Evolutionary conservation across 1,140 invertebrate species (phyloP), one percentile per base, ranked within the genome.

Genomic region (Meloidogyne chitwoodi): DNA sequence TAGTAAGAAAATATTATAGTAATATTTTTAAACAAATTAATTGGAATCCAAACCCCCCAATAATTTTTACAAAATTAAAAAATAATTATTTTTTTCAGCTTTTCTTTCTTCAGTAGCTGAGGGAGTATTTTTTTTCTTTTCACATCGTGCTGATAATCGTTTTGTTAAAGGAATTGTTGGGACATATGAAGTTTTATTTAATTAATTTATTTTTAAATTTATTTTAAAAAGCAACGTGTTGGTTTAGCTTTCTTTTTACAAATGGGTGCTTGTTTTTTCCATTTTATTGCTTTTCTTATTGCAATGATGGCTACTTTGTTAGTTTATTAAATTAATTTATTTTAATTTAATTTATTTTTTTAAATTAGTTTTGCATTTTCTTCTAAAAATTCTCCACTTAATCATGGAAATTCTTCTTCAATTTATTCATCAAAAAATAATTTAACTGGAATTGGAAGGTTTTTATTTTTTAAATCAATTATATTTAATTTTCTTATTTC

Each of bases 101-200:
- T 83, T 86, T 16, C 67, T 86, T 31, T 87, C 85, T 14, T 81
- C 81, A 1, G 75, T 87, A 12, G 85, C 86, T 26, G 85, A 79
- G 61, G 85, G 83, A 16, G 66, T 87, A 19, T 86, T 86, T 83
- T 86, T 86, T 80, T 87, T 86, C 77, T 87, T 78, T 65, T 84
- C 84, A 11, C 85, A 86, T 77, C 80, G 85, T 31, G 85, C 86
- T 16, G 85, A 86, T 70, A 86, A 86, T 64, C 78, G 85, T 62
- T 86, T 86, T 67, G 86, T 86, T 78, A 86, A 86, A 65, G 85
- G 85, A 77, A 87, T 86, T 77, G 85, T 86, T 41, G 85, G 84
- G 65, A 86, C 85, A 14, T 86, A 86, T 77, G 85, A 86, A 74
- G 83, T 84, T 27, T 27, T 8, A 11, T 2, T 14, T n/a, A n/a